Percentiles rank a stretch among this genome's conserved stretches.
Evolutionary conservation across 1,140 invertebrate genomes (phyloP).

Genomic region (Anagrus nilaparvatae): DNA sequence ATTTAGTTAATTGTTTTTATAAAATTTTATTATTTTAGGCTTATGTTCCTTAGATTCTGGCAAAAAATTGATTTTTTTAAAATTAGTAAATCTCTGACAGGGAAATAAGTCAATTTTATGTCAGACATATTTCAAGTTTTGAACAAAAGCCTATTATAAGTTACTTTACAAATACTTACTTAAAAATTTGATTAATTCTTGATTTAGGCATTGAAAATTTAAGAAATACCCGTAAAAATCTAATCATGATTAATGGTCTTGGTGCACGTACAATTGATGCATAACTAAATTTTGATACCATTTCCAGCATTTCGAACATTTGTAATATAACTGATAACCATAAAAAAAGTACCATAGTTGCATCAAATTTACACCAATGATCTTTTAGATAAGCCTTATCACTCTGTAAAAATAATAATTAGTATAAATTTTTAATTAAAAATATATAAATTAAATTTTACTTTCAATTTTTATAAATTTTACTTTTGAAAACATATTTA

Average conservation of each 20-base stretch:
- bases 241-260: conserved; percentile 93
- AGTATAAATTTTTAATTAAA: no score
- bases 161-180: conserved; percentile 54
- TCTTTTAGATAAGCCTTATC: conserved; percentile 90
- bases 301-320: conserved; percentile 75
- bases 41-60: no score
- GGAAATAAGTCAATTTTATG: no score
- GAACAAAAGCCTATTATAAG: conserved; percentile 1
- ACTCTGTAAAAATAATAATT: conserved; percentile 47
- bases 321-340: conserved; percentile 95
- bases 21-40: neutral
- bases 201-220: conserved; percentile 99
- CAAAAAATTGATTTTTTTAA: no score
- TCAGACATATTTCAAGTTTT: conserved; percentile 5
- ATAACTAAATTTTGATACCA: conserved; percentile 72
- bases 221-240: conserved; percentile 93
- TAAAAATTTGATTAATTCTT: conserved; percentile 98
- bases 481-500: no score
- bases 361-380: conserved; percentile 99
- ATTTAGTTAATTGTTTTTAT: no score
- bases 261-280: conserved; percentile 87
- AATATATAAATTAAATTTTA: no score
- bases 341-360: conserved; percentile 92
- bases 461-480: no score
- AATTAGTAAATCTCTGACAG: no score